Evolutionary conservation across 1,140 invertebrate genomes (phyloP).

Genomic region (Drosophila kohkoa): DNA sequence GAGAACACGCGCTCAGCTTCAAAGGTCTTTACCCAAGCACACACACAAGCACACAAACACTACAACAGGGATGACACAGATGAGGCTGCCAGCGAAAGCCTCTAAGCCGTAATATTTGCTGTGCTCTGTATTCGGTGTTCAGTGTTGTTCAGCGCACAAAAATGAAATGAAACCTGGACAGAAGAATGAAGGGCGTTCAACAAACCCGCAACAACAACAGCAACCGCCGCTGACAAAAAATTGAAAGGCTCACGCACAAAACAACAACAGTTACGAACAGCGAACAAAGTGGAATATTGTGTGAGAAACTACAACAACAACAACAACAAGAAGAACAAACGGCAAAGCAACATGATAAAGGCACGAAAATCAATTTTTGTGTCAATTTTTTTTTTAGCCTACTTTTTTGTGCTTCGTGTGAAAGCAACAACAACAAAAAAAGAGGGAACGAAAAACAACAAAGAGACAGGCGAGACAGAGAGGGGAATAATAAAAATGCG

Average conservation of each 20-base stretch:
- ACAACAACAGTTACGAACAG: conserved; percentile 33
- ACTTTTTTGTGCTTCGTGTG: conserved; percentile 44
- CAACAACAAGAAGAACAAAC: conserved; percentile 30
- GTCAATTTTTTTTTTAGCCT: conserved; percentile 64
- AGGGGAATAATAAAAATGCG: conserved; percentile 43
- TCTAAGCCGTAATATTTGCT: conserved; percentile 72
- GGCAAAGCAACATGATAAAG: conserved; percentile 63
- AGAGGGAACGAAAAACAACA: conserved; percentile 9
- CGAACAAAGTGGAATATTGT: too few species aligned
- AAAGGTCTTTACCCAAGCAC: conserved; percentile 51
- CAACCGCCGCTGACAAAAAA: neutral
- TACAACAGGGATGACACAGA: conserved; percentile 43
- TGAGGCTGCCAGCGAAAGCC: conserved; percentile 49
- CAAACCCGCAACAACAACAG: conserved; percentile 3
- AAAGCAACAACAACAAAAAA: conserved; percentile 35
- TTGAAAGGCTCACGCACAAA: conserved; percentile 44
- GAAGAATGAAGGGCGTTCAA: neutral
- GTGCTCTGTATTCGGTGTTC: conserved; percentile 18
- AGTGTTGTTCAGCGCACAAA: conserved; percentile 18
- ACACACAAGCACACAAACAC: conserved; percentile 4
- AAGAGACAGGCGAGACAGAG: neutral
- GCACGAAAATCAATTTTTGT: conserved; percentile 79
- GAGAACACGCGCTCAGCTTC: conserved; percentile 20
- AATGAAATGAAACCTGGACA: conserved; percentile 16
- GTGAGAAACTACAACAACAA: conserved; percentile 2